Base-by-base conservation (phyloP, 2,113 vertebrate genomes). In the Nipponia nippon region DNA sequence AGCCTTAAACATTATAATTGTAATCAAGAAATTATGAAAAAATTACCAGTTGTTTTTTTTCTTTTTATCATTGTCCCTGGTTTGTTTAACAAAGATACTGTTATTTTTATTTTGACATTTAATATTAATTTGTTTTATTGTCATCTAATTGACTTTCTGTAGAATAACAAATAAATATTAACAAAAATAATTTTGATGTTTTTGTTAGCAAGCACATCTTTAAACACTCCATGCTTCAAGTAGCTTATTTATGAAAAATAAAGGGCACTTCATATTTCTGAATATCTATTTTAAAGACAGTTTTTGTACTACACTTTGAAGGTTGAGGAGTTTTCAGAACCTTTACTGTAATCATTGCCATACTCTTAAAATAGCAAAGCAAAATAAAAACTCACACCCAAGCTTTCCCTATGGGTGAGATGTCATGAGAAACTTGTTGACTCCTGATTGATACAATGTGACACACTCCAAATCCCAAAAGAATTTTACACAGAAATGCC, bases 361-460 rank as follows among this genome's bases (percentile, higher is more conserved):
- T 85, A 40, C 19, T 58, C 85, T 73, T 85, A 86, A 95, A 94
- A 83, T 38, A 95, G 40, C 16, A 72, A 83, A 91, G 13, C 26
- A 69, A 92, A 94, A 27, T 44, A 82, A 88, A 88, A 92, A 7
- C 67, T 95, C 67, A 62, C 90, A 88, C 62, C 55, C 62, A 80
- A 85, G 52, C 19, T 87, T 94, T 89, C 95, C 93, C 92, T 87
- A 3, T 91, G 94, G 88, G 76, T 52, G 44, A 61, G 71, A 79
- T 94, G 87, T 93, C 87, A 89, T 34, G 44, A 93, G 42, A 65
- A 89, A 85, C 90, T 84, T 80, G 70, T 87, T 92, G 83, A 87
- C 17, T 96, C 46, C 36, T 91, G 89, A 89, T 53, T 93, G 87
- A 95, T 89, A 49, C 30, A 50, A 84, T 77, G 70, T 94, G 96